A percentile compares a stretch with the other conserved stretches of the same genome.
Evolutionary conservation across 1,140 invertebrate genomes (phyloP).

Genomic region (Medauroidea extradentata): DNA sequence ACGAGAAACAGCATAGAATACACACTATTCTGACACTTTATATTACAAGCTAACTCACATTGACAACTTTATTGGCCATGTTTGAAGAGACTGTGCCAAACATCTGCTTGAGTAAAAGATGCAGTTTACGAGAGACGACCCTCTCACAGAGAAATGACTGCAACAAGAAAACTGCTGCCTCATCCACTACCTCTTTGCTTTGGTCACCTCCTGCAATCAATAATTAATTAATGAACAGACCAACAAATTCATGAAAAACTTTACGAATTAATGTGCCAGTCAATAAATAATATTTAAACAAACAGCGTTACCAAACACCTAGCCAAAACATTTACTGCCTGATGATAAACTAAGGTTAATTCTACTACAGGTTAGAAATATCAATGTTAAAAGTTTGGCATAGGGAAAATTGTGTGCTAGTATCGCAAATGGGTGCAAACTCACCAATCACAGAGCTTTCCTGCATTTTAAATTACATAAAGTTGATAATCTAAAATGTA

Average conservation of each 20-base stretch:
- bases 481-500: no score
- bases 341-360: no score
- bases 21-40: neutral
- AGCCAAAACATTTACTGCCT: no score
- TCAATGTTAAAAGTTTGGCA: no score
- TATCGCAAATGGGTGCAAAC: no score
- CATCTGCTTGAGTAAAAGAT: slow-evolving; percentile 49
- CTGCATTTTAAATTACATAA: no score
- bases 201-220: slow-evolving; percentile 45
- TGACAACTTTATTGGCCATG: slow-evolving; percentile 49
- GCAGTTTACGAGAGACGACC: slow-evolving; percentile 51
- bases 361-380: no score
- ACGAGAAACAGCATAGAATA: neutral
- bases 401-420: no score
- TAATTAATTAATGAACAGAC: neutral
- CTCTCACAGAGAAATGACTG: slow-evolving; percentile 56
- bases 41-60: slow-evolving; percentile 39
- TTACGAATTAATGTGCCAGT: neutral
- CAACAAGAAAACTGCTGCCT: slow-evolving; percentile 56
- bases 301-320: no score
- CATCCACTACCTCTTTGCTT: slow-evolving; percentile 53
- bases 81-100: slow-evolving; percentile 48
- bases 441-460: no score
- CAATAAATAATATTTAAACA: neutral
- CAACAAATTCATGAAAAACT: neutral